Base-by-base conservation (phyloP, 1,140 invertebrate genomes). In the Anastatus disparis region DNA sequence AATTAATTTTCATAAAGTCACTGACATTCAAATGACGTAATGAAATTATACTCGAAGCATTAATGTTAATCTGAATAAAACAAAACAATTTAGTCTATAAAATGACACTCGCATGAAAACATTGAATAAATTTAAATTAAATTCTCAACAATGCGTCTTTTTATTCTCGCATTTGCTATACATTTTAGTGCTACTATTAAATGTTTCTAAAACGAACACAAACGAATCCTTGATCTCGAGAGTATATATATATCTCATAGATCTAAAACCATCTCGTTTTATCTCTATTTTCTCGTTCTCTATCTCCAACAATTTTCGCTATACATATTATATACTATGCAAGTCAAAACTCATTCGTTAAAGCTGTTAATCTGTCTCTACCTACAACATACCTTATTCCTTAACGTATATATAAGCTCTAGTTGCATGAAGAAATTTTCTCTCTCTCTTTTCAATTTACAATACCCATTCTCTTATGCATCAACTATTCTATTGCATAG, bases 291-390 rank as follows among this genome's bases (percentile, higher is more conserved):
- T 62, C 42, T 63, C 22, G 24, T 15, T 40, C 31, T 2, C 48
- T 26, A 7, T 31, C 27, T 38, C 27, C n/a, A n/a, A n/a, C n/a
- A 13, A 40, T 22, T 44, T 20, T 52, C 48, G 50, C 50, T 26
- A 31, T n/a, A n/a, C n/a, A n/a, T n/a, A n/a, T n/a, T n/a, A n/a
- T n/a, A n/a, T n/a, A n/a, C n/a, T n/a, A n/a, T n/a, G 13, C 20
- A 64, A 75, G 52, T 70, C 70, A 63, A 62, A 24, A 53, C 64
- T 48, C 24, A 67, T 56, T 70, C 66, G 59, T 72, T 75, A 70
- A 75, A 72, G 48, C 69, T 71, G 61, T 68, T 76, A 75, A 76
- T 76, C 72, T 73, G 52, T 42, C 50, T 70, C 42, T 58, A 64
- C 53, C 58, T 29, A n/a, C n/a, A n/a, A n/a, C n/a, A n/a, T n/a